Evolutionary conservation across 64 coral and sea anemone species (phyloP).

Genomic region (Montipora capricornis): DNA sequence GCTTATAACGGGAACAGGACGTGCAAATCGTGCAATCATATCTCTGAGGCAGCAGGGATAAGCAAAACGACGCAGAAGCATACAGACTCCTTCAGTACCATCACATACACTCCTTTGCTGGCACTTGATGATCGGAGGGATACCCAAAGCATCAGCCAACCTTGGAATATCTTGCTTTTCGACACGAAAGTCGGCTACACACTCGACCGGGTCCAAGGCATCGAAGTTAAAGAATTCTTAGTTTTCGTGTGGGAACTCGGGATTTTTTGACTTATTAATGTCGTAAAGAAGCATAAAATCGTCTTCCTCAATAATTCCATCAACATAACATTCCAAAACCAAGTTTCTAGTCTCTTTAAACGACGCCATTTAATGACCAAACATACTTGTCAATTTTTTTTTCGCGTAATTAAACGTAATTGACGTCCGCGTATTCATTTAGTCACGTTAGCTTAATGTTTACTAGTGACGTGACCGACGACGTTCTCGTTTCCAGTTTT

Average conservation of each 20-base stretch:
- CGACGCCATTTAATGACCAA: background rate
- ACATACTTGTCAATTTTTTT: no score
- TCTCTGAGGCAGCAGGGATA: no score
- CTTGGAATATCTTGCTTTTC: constrained; percentile 54
- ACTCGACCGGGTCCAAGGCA: constrained; percentile 50
- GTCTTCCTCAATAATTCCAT: background rate
- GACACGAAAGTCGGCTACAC: constrained; percentile 53
- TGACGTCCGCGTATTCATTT: no score
- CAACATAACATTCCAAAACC: background rate
- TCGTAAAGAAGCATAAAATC: background rate
- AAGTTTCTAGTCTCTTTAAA: constrained; percentile 29
- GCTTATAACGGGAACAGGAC: background rate
- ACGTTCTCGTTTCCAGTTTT: background rate
- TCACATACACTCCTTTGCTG: background rate
- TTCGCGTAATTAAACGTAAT: background rate
- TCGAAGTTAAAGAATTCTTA: constrained; percentile 52
- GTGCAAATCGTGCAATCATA: no score
- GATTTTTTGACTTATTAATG: constrained; percentile 12
- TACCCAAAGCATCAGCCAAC: constrained; percentile 43
- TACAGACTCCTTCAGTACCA: no score
- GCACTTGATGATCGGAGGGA: constrained; percentile 42
- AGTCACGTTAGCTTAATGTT: no score
- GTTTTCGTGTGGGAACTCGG: constrained; percentile 49
- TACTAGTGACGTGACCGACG: background rate
- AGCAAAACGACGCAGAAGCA: no score